phyloP scores from a whole-genome alignment of 2,797 vertebrate species.

The Bradypodion pumilum region DNA sequence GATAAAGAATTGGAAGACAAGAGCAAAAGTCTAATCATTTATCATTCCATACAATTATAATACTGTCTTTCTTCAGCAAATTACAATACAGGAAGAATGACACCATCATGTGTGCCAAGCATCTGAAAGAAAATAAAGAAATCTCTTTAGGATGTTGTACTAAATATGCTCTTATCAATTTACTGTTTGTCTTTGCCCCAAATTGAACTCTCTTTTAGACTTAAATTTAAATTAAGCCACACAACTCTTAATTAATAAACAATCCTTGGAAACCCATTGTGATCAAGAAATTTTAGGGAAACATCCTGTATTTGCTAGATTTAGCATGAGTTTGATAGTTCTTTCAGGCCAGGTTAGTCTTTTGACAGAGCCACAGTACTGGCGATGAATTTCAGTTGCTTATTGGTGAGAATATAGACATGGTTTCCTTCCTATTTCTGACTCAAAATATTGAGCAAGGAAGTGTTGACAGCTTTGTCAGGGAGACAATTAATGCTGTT shows the following conservation, averaged over 20 bases:
- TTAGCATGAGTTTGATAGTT: not conserved
- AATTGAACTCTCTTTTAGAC: too few species aligned
- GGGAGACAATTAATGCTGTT: not conserved
- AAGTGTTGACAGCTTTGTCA: not conserved
- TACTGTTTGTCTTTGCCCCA: not conserved
- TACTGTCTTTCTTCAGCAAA: not conserved
- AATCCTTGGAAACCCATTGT: not conserved
- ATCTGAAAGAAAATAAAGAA: conserved; percentile 11
- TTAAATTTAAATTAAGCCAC: too few species aligned
- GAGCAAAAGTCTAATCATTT: not conserved
- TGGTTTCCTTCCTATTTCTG: not conserved
- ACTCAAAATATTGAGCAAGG: not conserved
- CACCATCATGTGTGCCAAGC: not conserved
- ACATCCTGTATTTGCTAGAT: not conserved
- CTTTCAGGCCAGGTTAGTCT: not conserved
- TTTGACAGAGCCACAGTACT: not conserved
- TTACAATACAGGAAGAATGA: not conserved
- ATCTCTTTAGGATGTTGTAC: not conserved
- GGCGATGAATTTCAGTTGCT: not conserved
- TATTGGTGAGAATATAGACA: not conserved
- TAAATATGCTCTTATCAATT: not conserved
- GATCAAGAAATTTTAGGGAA: not conserved
- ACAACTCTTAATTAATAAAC: too few species aligned
- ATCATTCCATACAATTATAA: not conserved
- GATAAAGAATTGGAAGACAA: not conserved